phyloP scores from a whole-genome alignment of 2,888 invertebrate genomes.

The Tinea semifulvella region DNA sequence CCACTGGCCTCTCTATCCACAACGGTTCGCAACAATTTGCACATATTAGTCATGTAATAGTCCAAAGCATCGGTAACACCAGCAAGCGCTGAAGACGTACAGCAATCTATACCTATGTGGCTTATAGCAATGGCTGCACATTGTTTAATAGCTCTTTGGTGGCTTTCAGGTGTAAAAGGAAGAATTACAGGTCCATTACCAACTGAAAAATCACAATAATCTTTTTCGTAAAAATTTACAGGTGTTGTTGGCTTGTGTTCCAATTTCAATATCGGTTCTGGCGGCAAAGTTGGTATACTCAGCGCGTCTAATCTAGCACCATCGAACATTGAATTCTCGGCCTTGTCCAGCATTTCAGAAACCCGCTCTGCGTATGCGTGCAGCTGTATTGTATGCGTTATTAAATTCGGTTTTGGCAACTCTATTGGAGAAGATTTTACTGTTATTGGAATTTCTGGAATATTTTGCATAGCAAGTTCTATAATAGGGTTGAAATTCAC shows the following conservation, averaged over 20 bases:
- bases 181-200: constrained; percentile 49
- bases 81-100: constrained; percentile 45
- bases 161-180: constrained; percentile 56
- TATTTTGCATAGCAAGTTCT: constrained; percentile 59
- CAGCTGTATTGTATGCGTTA: constrained; percentile 55
- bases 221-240: constrained; percentile 47
- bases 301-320: constrained; percentile 38
- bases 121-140: constrained; percentile 56
- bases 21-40: constrained; percentile 46
- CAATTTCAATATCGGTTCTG: constrained; percentile 37
- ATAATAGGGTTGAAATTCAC: constrained; percentile 61
- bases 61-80: constrained; percentile 50
- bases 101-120: constrained; percentile 45
- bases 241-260: constrained; percentile 44
- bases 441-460: constrained; percentile 55
- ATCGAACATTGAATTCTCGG: constrained; percentile 43
- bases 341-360: constrained; percentile 41
- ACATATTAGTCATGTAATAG: constrained; percentile 50
- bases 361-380: constrained; percentile 46
- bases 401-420: constrained; percentile 49
- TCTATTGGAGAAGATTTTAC: constrained; percentile 56
- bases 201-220: constrained; percentile 53
- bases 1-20: constrained; percentile 52
- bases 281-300: constrained; percentile 41
- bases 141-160: constrained; percentile 48